Evolutionary conservation across 2,888 invertebrate genomes (phyloP).

Genomic region (Caenorhabditis parvicauda): DNA sequence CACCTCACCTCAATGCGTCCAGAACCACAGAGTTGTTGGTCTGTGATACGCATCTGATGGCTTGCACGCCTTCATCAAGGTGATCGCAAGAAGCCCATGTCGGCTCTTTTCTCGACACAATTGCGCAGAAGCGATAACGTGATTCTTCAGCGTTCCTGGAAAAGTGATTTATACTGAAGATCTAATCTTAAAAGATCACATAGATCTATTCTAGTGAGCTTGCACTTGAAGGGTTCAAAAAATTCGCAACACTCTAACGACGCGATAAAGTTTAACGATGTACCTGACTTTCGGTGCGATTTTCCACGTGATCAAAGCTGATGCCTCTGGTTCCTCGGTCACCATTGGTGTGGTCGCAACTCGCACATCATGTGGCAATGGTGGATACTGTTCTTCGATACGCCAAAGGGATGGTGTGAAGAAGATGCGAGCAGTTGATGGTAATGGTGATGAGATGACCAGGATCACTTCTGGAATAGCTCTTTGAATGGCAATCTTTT

Average conservation of each 20-base stretch:
- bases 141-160: slow-evolving; percentile 11
- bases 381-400: slow-evolving; percentile 45
- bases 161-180: neutral
- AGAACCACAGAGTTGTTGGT: slow-evolving; percentile 34
- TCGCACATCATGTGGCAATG: slow-evolving; percentile 43
- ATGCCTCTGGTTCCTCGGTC: slow-evolving; percentile 8
- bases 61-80: slow-evolving; percentile 44
- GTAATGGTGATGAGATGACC: slow-evolving; percentile 4
- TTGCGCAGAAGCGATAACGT: slow-evolving; percentile 44
- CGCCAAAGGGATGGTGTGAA: slow-evolving; percentile 26
- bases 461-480: slow-evolving; percentile 21
- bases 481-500: too few species aligned
- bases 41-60: slow-evolving; percentile 47
- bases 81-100: slow-evolving; percentile 45
- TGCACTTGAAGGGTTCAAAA: too few species aligned
- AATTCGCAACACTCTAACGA: too few species aligned
- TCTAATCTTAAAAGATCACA: too few species aligned
- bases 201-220: too few species aligned
- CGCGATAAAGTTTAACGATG: neutral
- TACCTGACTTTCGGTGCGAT: slow-evolving; percentile 24
- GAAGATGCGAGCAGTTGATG: slow-evolving; percentile 30
- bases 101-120: slow-evolving; percentile 31
- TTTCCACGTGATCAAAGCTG: slow-evolving; percentile 32
- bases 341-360: slow-evolving; percentile 28
- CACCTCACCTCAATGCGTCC: slow-evolving; percentile 24